Conservation (phyloP, 2,888 invertebrate species). For the Dryocosmus kuriphilus region DNA sequence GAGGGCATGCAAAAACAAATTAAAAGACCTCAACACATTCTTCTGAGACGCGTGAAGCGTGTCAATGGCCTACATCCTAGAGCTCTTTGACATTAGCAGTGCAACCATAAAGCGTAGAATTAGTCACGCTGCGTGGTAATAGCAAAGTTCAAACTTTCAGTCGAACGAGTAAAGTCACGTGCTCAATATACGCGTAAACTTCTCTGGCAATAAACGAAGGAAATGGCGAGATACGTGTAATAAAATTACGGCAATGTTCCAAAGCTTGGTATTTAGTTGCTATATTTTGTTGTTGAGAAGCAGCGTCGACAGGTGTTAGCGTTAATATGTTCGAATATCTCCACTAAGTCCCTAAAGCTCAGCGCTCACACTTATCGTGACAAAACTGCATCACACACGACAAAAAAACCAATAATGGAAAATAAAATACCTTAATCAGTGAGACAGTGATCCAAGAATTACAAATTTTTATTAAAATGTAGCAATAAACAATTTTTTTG, state of each 20-base stretch:
- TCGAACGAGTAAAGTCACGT: conserved; percentile 26
- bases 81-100: conserved; percentile 35
- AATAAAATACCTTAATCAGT: background rate
- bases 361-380: background rate
- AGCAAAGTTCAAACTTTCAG: conserved; percentile 31
- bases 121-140: conserved; percentile 37
- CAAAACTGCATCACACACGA: background rate
- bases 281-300: background rate
- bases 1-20: background rate
- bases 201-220: conserved; percentile 23
- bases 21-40: conserved; percentile 22
- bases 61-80: conserved; percentile 15
- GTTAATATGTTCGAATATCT: background rate
- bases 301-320: conserved; percentile 1
- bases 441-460: background rate
- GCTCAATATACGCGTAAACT: background rate
- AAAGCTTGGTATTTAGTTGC: conserved; percentile 16
- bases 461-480: too few relatives aligned
- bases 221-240: conserved; percentile 4
- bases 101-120: conserved; percentile 39
- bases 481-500: too few relatives aligned
- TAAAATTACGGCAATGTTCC: conserved; percentile 1
- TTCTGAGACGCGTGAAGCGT: conserved; percentile 22
- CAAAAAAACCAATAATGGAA: background rate
- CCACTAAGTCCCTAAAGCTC: conserved; percentile 13